A percentile compares a stretch with the other conserved stretches of the same genome.
These are phyloP conservation scores for Coreoperca whiteheadi DNA, from an alignment of 2,113 vertebrate genomes.

Conservation along the genomic window DNA sequence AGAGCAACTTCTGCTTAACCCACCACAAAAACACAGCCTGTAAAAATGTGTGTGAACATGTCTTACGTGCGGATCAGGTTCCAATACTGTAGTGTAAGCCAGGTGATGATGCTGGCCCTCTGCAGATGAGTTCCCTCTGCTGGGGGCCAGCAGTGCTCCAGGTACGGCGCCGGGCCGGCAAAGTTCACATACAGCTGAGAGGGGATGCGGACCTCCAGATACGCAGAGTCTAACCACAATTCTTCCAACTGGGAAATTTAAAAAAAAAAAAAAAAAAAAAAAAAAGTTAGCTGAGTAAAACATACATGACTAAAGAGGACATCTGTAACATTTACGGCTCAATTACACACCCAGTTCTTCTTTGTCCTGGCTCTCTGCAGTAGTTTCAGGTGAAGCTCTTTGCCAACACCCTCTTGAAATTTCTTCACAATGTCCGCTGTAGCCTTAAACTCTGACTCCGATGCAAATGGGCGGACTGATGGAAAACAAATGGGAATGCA, in stretches of 20 bases:
- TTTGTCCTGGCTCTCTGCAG: slow-evolving; percentile 89
- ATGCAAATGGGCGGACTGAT: slow-evolving; percentile 93
- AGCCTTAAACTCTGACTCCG: slow-evolving; percentile 87
- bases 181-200: slow-evolving; percentile 94
- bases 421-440: slow-evolving; percentile 87
- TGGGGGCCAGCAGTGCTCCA: slow-evolving; percentile 94
- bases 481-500: slow-evolving; percentile 10
- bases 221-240: slow-evolving; percentile 94
- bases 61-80: slow-evolving; percentile 90
- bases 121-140: slow-evolving; percentile 89
- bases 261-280: not conserved
- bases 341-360: slow-evolving; percentile 91
- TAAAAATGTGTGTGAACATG: not conserved
- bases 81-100: slow-evolving; percentile 93
- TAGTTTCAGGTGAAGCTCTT: slow-evolving; percentile 91
- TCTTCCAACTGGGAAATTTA: slow-evolving; percentile 89
- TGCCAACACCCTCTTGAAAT: slow-evolving; percentile 90
- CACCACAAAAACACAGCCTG: not conserved
- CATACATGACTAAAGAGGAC: not conserved
- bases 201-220: slow-evolving; percentile 91
- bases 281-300: not conserved
- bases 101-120: slow-evolving; percentile 87
- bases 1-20: not conserved
- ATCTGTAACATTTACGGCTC: not conserved
- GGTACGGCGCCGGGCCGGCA: slow-evolving; percentile 86